Percentiles rank a stretch among this genome's conserved stretches.
phyloP scores from a whole-genome alignment of 1,140 invertebrate species.

The Lamellibrachia luymesi region DNA sequence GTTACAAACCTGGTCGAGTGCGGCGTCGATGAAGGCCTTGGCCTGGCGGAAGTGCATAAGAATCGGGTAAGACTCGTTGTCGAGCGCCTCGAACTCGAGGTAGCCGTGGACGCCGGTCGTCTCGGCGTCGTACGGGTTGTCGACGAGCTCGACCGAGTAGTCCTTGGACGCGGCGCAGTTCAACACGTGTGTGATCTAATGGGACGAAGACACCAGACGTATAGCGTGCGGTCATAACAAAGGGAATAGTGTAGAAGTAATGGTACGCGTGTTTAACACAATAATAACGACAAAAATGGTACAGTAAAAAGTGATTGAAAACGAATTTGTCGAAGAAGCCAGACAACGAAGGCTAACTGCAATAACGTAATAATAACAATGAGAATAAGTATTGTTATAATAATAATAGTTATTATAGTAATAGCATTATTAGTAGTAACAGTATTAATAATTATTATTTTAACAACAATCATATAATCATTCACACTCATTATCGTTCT shows the following conservation, averaged over 20 bases:
- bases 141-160: neutral
- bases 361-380: neutral
- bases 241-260: no score
- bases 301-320: no score
- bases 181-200: constrained; percentile 27
- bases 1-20: constrained; percentile 5
- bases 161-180: constrained; percentile 24
- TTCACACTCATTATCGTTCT: no score
- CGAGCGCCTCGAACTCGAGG: constrained; percentile 24
- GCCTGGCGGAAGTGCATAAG: constrained; percentile 14
- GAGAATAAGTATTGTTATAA: no score
- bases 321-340: no score
- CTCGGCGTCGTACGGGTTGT: constrained; percentile 24
- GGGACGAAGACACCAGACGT: neutral
- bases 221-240: neutral
- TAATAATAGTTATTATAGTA: no score
- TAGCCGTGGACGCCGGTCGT: constrained; percentile 18
- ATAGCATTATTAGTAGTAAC: no score
- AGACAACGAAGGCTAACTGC: no score
- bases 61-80: constrained; percentile 26
- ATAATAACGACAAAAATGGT: no score
- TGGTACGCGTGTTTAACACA: no score
- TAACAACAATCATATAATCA: no score
- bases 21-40: constrained; percentile 24
- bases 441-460: no score